Conservation (phyloP, 2,797 vertebrate genomes). For the Potorous gilbertii region DNA sequence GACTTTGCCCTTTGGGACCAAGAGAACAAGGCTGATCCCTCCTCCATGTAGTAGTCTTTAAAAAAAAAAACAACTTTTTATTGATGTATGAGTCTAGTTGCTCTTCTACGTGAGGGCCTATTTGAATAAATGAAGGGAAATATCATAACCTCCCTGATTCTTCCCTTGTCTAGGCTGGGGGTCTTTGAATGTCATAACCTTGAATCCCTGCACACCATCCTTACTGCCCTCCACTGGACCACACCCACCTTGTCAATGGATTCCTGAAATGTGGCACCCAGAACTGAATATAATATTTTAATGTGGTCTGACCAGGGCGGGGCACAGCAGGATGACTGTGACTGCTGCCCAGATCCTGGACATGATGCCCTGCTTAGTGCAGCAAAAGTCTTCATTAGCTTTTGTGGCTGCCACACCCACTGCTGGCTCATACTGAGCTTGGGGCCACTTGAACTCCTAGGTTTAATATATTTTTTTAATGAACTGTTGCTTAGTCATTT, state of each 20-base stretch:
- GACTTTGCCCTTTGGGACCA: neutral
- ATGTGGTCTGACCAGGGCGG: neutral
- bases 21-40: neutral
- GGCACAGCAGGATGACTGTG: neutral
- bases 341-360: neutral
- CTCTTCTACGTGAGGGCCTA: neutral
- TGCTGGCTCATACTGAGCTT: neutral
- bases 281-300: neutral
- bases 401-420: neutral
- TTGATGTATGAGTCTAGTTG: neutral
- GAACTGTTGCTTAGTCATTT: neutral
- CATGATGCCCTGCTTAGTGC: neutral
- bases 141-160: neutral
- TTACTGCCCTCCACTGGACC: neutral
- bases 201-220: neutral
- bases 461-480: neutral
- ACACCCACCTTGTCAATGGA: neutral
- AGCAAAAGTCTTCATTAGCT: neutral
- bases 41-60: neutral
- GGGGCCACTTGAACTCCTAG: neutral
- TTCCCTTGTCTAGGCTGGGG: neutral
- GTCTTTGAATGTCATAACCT: neutral
- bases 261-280: neutral
- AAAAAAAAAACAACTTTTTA: neutral
- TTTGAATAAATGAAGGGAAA: neutral